A percentile compares a stretch with the other conserved stretches of the same genome.
Evolutionary conservation across 1,140 invertebrate genomes (phyloP).

Genomic region (Oryzaephilus surinamensis): DNA sequence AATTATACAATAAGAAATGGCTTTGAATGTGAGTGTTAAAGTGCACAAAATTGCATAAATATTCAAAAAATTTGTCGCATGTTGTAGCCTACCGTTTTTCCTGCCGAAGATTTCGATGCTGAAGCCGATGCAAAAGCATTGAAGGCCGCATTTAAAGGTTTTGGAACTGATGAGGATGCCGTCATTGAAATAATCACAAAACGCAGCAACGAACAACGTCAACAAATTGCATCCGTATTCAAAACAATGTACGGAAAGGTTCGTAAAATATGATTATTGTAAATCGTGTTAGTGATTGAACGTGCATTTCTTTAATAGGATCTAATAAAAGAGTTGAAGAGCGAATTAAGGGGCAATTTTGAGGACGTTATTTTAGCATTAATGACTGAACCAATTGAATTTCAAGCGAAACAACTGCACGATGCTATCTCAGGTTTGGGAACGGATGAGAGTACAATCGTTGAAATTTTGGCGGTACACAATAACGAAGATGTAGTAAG

Average conservation of each 20-base stretch:
- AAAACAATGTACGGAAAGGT: slow-evolving; percentile 79
- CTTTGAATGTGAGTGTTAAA: not conserved
- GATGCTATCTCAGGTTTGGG: slow-evolving; percentile 75
- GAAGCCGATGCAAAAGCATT: slow-evolving; percentile 66
- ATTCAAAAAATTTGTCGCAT: not conserved
- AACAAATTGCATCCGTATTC: slow-evolving; percentile 59
- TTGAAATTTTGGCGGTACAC: slow-evolving; percentile 81
- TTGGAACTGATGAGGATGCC: slow-evolving; percentile 74
- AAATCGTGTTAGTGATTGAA: not conserved
- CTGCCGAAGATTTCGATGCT: slow-evolving; percentile 52
- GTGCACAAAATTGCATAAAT: not conserved
- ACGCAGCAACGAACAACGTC: slow-evolving; percentile 62
- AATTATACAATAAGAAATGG: not conserved
- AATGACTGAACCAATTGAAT: slow-evolving; percentile 78
- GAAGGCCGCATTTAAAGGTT: slow-evolving; percentile 78
- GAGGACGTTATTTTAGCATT: slow-evolving; percentile 78
- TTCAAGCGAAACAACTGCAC: slow-evolving; percentile 78
- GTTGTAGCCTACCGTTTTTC: slow-evolving; percentile 47
- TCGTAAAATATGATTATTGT: slow-evolving; percentile 15
- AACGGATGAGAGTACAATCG: slow-evolving; percentile 75
- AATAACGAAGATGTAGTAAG: slow-evolving; percentile 73
- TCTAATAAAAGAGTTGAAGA: slow-evolving; percentile 79
- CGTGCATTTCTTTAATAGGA: slow-evolving; percentile 48
- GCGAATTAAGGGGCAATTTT: slow-evolving; percentile 83
- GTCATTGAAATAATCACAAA: slow-evolving; percentile 69